Evolutionary conservation across 53 echinoderm and acorn worm genomes (phyloP).

Genomic region (Crossaster papposus): DNA sequence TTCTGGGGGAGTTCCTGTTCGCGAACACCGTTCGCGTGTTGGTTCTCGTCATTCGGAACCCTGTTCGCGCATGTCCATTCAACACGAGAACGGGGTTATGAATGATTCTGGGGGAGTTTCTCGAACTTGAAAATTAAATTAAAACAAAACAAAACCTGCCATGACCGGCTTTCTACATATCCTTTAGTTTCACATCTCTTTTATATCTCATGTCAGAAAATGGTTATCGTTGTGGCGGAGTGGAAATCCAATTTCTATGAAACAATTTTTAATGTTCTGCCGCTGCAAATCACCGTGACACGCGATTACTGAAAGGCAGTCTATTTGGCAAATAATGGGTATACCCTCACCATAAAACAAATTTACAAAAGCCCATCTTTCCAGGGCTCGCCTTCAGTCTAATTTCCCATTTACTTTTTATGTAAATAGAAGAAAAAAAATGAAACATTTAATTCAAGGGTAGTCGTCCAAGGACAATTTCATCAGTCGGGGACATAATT

Average conservation of each 20-base stretch:
- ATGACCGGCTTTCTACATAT: no score
- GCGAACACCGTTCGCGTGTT: no score
- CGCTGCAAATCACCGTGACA: neutral
- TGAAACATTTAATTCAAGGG: slow-evolving; percentile 58
- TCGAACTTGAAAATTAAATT: no score
- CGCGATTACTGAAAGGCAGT: neutral
- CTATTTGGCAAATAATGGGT: slow-evolving; percentile 51
- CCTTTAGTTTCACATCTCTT: no score
- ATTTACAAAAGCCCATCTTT: slow-evolving; percentile 39
- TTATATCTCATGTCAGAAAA: neutral
- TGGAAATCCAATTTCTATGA: neutral
- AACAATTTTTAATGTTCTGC: neutral
- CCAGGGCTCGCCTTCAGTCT: slow-evolving; percentile 23
- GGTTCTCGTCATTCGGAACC: no score
- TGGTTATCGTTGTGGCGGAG: neutral
- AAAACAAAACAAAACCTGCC: no score
- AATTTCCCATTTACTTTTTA: slow-evolving; percentile 20
- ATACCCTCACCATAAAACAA: slow-evolving; percentile 30
- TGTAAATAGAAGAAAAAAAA: slow-evolving; percentile 45
- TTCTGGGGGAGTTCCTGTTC: no score
- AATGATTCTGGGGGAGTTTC: no score
- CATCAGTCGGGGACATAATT: slow-evolving; percentile 45
- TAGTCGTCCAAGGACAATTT: slow-evolving; percentile 57
- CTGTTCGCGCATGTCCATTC: no score
- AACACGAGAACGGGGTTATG: no score